Evolutionary conservation across 2,113 vertebrate species (phyloP), one percentile per base, ranked within the genome.

Genomic region (Anolis carolinensis): DNA sequence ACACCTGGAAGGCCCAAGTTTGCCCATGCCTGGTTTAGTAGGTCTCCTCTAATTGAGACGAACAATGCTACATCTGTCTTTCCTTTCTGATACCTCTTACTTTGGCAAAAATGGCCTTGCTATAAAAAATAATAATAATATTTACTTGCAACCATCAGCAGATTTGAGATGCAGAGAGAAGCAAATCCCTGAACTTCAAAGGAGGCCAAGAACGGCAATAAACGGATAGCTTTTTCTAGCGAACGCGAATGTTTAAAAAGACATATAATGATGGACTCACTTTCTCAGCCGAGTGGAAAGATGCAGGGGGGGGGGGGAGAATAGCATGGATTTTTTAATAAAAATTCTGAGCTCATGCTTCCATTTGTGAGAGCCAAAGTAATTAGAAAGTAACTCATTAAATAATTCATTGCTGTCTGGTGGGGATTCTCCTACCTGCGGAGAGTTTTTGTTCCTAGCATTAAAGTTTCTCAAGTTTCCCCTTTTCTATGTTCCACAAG

Each of bases 381-480:
- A 71, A 85, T 78, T 85, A 71, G 63, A 85, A 39, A 79, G 67
- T 70, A 85, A 85, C 25, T 65, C 48, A 34, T 59, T 79, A 55
- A 79, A 79, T 79, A 85, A 85, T 71, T 34, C 39, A 85, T 79
- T 36, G 27, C 83, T 48, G 30, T 78, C 83, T 67, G 50, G 32
- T 30, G 74, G 76, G 75, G 59, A 71, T 85, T 85, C 67, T 34
- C 44, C 39, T 21, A 85, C 75, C 67, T 85, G 83, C 21, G 63
- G 14, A 65, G 34, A 34, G 32, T 32, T 52, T 39, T 78, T 32
- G 52, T 27, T 39, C 21, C 16, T 10, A 10, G 44, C 16, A 20
- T 44, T 62, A 68, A 39, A 81, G 32, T 21, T 70, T 77, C 65
- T 65, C 55, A 59, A 70, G 63, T 68, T 67, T 36, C 79, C 62